A percentile compares a stretch with the other conserved stretches of the same genome.
Conservation (phyloP, 2,113 vertebrate genomes). For the Dolichotis patagonum region DNA sequence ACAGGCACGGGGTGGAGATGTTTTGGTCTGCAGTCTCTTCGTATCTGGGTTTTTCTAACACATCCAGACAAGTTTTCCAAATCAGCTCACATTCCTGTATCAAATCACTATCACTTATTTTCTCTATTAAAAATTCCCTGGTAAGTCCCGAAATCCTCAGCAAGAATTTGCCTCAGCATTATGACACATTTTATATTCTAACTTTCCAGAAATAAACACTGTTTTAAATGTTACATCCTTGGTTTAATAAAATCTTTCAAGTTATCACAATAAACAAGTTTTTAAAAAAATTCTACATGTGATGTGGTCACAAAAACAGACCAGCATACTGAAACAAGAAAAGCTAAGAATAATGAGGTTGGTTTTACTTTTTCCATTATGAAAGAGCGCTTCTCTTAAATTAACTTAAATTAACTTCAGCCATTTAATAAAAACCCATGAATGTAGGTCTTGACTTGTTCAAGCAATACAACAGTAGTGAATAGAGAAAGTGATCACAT, state of each 20-base stretch:
- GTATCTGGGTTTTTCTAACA: slow-evolving; percentile 70
- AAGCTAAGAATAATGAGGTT: background rate
- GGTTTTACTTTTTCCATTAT: background rate
- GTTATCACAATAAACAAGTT: background rate
- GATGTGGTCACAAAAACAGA: background rate
- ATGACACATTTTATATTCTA: background rate
- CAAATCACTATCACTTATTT: slow-evolving; percentile 45
- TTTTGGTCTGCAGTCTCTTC: slow-evolving; percentile 55
- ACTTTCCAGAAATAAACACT: background rate
- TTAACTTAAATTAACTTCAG: slow-evolving; percentile 21
- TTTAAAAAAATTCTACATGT: background rate
- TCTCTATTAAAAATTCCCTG: background rate
- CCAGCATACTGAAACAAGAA: background rate
- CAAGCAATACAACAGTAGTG: background rate
- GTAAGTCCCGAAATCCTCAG: slow-evolving; percentile 14
- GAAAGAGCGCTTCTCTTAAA: background rate
- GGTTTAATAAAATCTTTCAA: slow-evolving; percentile 42
- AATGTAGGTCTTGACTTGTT: background rate
- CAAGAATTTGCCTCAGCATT: background rate
- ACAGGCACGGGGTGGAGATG: background rate
- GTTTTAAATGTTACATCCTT: background rate
- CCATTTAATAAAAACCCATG: background rate
- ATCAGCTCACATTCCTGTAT: slow-evolving; percentile 65
- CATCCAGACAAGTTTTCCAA: slow-evolving; percentile 49
- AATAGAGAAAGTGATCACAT: slow-evolving; percentile 41